These are phyloP conservation scores for Limnothrissa miodon DNA, from an alignment of 2,113 vertebrate genomes.

Conservation along the genomic window DNA sequence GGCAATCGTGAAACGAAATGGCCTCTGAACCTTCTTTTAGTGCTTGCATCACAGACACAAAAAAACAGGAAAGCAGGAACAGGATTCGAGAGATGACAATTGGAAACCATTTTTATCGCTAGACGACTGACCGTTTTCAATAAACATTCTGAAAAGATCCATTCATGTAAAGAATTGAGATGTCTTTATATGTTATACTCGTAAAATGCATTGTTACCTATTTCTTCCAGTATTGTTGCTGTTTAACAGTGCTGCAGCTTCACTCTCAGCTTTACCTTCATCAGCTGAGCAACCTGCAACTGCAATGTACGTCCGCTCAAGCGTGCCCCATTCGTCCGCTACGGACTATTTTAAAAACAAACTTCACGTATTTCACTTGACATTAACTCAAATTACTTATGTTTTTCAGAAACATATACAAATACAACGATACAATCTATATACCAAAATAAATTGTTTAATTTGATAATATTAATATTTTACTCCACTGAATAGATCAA, in stretches of 20 bases:
- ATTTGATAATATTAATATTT: neutral
- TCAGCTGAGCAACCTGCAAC: constrained; percentile 69
- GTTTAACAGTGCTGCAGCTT: constrained; percentile 73
- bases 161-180: constrained; percentile 15
- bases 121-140: neutral
- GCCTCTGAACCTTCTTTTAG: constrained; percentile 62
- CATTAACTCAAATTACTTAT: neutral
- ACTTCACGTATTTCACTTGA: neutral
- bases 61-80: constrained; percentile 73
- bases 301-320: constrained; percentile 68
- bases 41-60: constrained; percentile 57
- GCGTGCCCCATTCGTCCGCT: constrained; percentile 59
- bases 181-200: constrained; percentile 61
- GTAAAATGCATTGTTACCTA: constrained; percentile 65
- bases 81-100: constrained; percentile 64
- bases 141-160: neutral
- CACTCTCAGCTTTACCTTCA: constrained; percentile 69
- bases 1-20: constrained; percentile 61
- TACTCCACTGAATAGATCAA: constrained; percentile 46
- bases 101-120: constrained; percentile 56
- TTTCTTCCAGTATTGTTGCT: constrained; percentile 77
- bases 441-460: neutral
- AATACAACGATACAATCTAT: neutral
- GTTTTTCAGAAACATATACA: neutral
- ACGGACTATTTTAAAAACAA: constrained; percentile 55